These are phyloP conservation scores for Pantelozetes paolii DNA, from an alignment of 2,888 invertebrate genomes.

Conservation along the genomic window DNA sequence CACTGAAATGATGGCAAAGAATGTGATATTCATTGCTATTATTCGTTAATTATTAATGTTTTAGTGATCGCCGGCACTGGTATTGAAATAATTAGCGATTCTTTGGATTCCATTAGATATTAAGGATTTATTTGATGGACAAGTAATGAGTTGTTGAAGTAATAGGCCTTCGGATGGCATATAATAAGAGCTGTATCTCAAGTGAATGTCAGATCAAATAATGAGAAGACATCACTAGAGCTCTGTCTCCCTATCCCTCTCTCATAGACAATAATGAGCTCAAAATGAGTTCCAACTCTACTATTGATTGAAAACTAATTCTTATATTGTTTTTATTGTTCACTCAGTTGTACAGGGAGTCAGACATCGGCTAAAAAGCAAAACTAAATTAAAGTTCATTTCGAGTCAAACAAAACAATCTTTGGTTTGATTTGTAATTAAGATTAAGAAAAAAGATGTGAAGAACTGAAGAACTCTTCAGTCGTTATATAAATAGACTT, in stretches of 20 bases:
- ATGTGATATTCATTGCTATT: too few relatives aligned
- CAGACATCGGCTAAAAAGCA: not conserved
- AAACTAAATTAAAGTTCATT: constrained; percentile 15
- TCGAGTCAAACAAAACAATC: not conserved
- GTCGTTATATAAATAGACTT: not conserved
- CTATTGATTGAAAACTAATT: constrained; percentile 27
- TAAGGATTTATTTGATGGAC: constrained; percentile 31
- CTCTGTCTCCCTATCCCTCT: too few relatives aligned
- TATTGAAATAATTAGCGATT: constrained; percentile 13
- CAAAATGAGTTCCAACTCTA: constrained; percentile 12
- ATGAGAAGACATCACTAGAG: constrained; percentile 24
- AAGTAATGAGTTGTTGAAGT: constrained; percentile 4
- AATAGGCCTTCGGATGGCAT: not conserved
- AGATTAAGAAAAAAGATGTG: too few relatives aligned
- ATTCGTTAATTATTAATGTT: too few relatives aligned
- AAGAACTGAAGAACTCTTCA: not conserved
- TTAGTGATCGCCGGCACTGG: too few relatives aligned
- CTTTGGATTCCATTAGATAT: not conserved
- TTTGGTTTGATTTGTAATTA: not conserved
- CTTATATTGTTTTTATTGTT: constrained; percentile 6
- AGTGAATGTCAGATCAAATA: constrained; percentile 8
- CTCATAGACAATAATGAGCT: constrained; percentile 21
- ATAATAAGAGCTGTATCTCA: not conserved
- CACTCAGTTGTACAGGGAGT: not conserved
- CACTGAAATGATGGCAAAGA: too few relatives aligned